A percentile compares a stretch with the other conserved stretches of the same genome.
These are phyloP conservation scores for Invenusta paracnida DNA, from an alignment of 2,888 invertebrate genomes.

Conservation along the genomic window DNA sequence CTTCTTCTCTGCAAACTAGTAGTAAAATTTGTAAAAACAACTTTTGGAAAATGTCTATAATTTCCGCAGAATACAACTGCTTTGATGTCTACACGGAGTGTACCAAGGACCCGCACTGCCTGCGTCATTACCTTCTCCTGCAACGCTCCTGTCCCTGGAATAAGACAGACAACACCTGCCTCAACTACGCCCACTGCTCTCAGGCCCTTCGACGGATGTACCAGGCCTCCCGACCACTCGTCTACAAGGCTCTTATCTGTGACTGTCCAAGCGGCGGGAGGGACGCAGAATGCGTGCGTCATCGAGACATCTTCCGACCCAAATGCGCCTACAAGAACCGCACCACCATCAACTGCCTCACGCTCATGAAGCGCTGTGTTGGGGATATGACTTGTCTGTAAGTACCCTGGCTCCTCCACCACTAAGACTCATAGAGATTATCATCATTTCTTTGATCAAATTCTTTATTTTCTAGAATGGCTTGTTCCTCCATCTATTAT, in stretches of 20 bases:
- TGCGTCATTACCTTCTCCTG: slow-evolving; percentile 7
- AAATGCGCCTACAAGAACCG: neutral
- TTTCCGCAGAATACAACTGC: neutral
- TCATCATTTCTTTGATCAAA: no score
- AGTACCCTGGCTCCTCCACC: no score
- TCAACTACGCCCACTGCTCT: neutral
- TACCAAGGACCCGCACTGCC: neutral
- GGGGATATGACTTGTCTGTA: neutral
- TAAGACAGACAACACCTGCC: neutral
- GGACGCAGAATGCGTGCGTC: neutral
- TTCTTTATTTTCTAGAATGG: no score
- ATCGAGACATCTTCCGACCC: neutral
- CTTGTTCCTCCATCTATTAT: no score
- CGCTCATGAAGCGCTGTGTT: neutral
- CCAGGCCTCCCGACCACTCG: neutral
- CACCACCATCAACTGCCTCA: neutral
- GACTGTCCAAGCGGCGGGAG: neutral
- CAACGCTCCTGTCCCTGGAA: neutral
- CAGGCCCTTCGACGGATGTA: neutral
- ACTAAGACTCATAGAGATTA: no score
- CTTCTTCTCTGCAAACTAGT: no score
- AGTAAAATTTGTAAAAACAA: no score
- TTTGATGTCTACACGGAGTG: neutral
- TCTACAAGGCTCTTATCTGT: slow-evolving; percentile 3
- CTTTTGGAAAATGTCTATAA: no score